These are phyloP conservation scores for Tricholauxania praeusta DNA, from an alignment of 2,888 invertebrate genomes.

Conservation along the genomic window DNA sequence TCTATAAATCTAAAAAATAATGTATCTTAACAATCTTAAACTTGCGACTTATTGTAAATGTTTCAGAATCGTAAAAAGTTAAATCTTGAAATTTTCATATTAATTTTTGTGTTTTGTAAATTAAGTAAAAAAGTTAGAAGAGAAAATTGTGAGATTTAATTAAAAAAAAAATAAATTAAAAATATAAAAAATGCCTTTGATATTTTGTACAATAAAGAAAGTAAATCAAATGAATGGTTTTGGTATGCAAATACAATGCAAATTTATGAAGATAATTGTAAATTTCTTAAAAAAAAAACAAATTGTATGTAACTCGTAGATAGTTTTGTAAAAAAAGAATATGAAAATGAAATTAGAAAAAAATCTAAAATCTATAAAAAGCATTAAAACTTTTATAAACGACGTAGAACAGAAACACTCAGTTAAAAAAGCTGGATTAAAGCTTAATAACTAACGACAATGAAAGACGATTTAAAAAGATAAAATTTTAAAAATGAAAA, in stretches of 20 bases:
- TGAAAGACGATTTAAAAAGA: slow-evolving; percentile 40
- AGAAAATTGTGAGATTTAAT: slow-evolving; percentile 19
- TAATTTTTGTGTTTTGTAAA: slow-evolving; percentile 37
- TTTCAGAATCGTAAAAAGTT: too few species aligned
- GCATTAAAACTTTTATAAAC: slow-evolving; percentile 29
- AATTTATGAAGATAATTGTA: slow-evolving; percentile 53
- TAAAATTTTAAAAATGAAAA: slow-evolving; percentile 40
- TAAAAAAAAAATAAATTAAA: slow-evolving; percentile 3
- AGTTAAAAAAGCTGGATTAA: not conserved
- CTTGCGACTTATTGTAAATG: too few species aligned
- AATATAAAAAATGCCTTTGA: slow-evolving; percentile 29
- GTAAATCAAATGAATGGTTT: slow-evolving; percentile 10
- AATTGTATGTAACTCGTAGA: slow-evolving; percentile 21
- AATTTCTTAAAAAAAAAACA: slow-evolving; percentile 5
- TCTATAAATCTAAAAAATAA: slow-evolving; percentile 17
- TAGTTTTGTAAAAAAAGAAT: slow-evolving; percentile 33
- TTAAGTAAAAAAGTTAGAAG: slow-evolving; percentile 43
- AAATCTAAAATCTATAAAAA: slow-evolving; percentile 7
- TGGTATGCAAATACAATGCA: slow-evolving; percentile 24
- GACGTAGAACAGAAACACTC: slow-evolving; percentile 41
- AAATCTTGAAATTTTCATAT: slow-evolving; percentile 22
- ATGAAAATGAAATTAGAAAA: slow-evolving; percentile 1
- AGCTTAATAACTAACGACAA: slow-evolving; percentile 51
- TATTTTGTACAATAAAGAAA: slow-evolving; percentile 34
- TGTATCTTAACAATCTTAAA: too few species aligned